Conservation (phyloP, 2,113 vertebrate species). For the Corythornis madagascariensis region DNA sequence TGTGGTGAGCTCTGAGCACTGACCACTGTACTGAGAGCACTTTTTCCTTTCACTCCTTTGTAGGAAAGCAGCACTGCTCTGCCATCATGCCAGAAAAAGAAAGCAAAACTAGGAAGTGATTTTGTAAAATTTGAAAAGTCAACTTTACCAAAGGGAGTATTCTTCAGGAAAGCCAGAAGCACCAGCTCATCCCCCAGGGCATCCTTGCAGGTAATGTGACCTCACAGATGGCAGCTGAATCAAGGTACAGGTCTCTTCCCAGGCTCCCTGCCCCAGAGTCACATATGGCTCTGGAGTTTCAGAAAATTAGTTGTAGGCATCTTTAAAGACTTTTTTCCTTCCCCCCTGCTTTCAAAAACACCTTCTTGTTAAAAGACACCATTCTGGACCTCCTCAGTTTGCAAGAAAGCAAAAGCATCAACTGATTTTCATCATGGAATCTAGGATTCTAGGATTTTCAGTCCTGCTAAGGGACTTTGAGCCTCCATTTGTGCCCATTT, state of each 20-base stretch:
- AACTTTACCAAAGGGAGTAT: slow-evolving; percentile 76
- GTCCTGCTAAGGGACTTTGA: not conserved
- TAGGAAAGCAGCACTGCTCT: slow-evolving; percentile 40
- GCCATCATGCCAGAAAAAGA: slow-evolving; percentile 53
- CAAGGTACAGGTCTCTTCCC: not conserved
- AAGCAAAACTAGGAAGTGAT: slow-evolving; percentile 51
- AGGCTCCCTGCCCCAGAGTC: not conserved
- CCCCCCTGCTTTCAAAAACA: not conserved
- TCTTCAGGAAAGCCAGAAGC: slow-evolving; percentile 80
- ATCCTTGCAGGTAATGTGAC: slow-evolving; percentile 45
- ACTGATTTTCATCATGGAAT: not conserved
- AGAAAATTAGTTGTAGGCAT: not conserved
- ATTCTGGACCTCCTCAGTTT: not conserved
- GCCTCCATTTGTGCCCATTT: not conserved
- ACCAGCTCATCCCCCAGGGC: not conserved
- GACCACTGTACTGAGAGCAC: not conserved
- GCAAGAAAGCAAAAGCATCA: not conserved
- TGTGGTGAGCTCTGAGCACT: not conserved
- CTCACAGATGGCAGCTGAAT: not conserved
- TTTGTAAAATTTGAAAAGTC: slow-evolving; percentile 81
- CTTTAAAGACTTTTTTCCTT: not conserved
- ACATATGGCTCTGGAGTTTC: not conserved
- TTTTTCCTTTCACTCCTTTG: not conserved
- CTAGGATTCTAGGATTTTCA: not conserved
- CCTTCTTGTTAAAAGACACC: not conserved